Evolutionary conservation across 2,888 invertebrate species (phyloP).

Genomic region (Ectropis crepuscularia): DNA sequence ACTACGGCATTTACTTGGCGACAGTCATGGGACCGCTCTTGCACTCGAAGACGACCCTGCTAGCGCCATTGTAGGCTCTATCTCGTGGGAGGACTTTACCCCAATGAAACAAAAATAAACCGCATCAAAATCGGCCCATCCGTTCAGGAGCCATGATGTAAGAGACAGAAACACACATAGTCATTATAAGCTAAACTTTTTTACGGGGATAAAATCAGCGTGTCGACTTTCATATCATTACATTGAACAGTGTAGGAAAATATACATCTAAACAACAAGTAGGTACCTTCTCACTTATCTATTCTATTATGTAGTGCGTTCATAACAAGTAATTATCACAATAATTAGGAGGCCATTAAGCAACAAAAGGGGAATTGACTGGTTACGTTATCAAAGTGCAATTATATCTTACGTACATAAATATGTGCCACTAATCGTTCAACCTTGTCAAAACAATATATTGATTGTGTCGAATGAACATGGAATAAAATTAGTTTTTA

Average conservation of each 20-base stretch:
- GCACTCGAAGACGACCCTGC: no score
- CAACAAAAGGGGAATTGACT: constrained; percentile 10
- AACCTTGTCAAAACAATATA: constrained; percentile 3
- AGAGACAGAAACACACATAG: no score
- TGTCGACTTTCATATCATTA: background rate
- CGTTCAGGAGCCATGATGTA: no score
- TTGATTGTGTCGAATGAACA: constrained; percentile 9
- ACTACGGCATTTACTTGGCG: no score
- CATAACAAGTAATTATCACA: background rate
- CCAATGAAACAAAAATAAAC: background rate
- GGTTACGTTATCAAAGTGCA: constrained; percentile 15
- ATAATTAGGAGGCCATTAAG: constrained; percentile 12
- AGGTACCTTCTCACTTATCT: background rate
- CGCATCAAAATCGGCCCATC: no score
- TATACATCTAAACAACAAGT: background rate
- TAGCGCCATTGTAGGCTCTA: no score
- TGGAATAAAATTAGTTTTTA: background rate
- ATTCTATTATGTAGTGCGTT: background rate
- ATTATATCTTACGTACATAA: constrained; percentile 11
- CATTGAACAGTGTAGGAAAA: background rate
- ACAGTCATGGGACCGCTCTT: no score
- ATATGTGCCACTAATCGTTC: constrained; percentile 7
- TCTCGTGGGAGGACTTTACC: background rate
- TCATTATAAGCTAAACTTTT: no score
- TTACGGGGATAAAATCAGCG: no score